phyloP scores from a whole-genome alignment of 2,797 vertebrate species.

The Cynopterus sphinx region DNA sequence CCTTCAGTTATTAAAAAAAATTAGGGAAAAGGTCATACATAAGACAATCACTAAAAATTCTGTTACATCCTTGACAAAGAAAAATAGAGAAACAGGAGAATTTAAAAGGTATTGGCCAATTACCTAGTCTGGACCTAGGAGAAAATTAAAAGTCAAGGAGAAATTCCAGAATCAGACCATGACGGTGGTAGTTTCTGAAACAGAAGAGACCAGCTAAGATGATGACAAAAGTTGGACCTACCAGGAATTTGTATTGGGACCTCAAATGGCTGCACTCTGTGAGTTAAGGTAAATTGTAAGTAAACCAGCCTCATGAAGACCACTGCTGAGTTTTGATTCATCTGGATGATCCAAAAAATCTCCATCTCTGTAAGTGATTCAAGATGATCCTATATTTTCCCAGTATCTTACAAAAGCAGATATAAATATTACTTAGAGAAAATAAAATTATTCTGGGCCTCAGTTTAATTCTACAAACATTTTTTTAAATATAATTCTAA shows the following conservation, averaged over 20 bases:
- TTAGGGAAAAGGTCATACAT: not conserved
- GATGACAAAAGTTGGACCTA: not conserved
- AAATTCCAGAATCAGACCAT: not conserved
- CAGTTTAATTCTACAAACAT: not conserved
- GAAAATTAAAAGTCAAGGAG: not conserved
- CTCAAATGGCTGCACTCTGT: not conserved
- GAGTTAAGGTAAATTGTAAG: not conserved
- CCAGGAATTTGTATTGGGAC: not conserved
- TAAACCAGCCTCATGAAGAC: not conserved
- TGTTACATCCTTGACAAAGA: not conserved
- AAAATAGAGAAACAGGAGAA: not conserved
- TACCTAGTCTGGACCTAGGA: not conserved
- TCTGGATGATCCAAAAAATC: not conserved
- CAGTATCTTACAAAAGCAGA: not conserved
- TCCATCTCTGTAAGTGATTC: not conserved
- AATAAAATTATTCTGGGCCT: not conserved
- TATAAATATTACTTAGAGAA: not conserved
- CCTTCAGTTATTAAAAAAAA: constrained; percentile 18
- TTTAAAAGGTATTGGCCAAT: not conserved
- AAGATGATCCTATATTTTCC: not conserved
- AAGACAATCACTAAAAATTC: not conserved
- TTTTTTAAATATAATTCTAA: constrained; percentile 3
- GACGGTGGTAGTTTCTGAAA: not conserved
- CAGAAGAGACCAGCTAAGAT: not conserved
- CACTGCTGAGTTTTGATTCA: not conserved